Evolutionary conservation across 2,797 vertebrate species (phyloP).

Genomic region (Enteromius paludinosus): DNA sequence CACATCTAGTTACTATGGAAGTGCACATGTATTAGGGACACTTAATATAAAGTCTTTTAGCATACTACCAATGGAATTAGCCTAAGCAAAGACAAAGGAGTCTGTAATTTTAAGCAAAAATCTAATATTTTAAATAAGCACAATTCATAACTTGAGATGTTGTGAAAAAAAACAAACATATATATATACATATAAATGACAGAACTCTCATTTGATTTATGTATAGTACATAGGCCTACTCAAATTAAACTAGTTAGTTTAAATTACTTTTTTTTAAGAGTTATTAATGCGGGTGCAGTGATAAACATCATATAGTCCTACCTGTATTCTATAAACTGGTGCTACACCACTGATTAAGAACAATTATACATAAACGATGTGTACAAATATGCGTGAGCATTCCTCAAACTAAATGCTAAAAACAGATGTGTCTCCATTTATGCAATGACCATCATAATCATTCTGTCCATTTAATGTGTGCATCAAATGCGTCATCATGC

Average conservation of each 20-base stretch:
- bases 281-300: neutral
- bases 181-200: neutral
- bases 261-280: neutral
- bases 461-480: neutral
- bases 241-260: neutral
- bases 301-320: neutral
- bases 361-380: neutral
- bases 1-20: too few relatives aligned
- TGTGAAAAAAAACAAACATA: neutral
- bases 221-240: neutral
- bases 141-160: neutral
- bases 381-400: neutral
- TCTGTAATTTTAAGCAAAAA: too few relatives aligned
- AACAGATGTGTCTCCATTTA: constrained; percentile 25
- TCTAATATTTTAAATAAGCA: too few relatives aligned
- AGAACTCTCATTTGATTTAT: too few relatives aligned
- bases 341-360: neutral
- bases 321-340: neutral
- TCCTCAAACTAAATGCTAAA: neutral
- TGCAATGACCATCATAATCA: constrained; percentile 29
- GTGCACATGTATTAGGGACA: too few relatives aligned
- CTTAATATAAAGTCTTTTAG: too few relatives aligned
- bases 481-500: neutral
- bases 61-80: too few relatives aligned
- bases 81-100: too few relatives aligned